Conservation (phyloP, 1,140 invertebrate genomes). For the Ostrea denselamellosa region DNA sequence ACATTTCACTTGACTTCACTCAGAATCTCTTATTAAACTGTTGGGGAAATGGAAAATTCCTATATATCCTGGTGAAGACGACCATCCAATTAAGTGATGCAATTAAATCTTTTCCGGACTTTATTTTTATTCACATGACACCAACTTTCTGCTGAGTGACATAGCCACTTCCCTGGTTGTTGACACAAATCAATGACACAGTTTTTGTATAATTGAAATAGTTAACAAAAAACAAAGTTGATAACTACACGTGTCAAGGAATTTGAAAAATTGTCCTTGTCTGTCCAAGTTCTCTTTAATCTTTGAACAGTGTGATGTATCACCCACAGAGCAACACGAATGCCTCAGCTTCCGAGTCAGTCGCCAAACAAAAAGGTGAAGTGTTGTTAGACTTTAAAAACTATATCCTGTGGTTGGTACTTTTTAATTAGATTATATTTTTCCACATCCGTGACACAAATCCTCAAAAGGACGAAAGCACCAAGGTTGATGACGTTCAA, state of each 20-base stretch:
- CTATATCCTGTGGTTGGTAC: background rate
- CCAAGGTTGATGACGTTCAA: background rate
- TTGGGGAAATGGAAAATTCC: background rate
- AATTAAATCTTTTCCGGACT: background rate
- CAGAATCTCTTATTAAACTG: background rate
- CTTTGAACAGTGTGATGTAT: background rate
- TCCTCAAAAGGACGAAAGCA: background rate
- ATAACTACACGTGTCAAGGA: background rate
- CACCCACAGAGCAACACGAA: background rate
- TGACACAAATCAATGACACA: constrained; percentile 8
- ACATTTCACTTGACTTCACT: background rate
- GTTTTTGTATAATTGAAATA: background rate
- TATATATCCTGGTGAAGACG: background rate
- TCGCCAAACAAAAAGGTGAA: background rate
- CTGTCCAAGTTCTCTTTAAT: background rate
- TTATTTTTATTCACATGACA: background rate
- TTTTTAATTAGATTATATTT: background rate
- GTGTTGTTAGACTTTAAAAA: background rate
- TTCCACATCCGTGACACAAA: constrained; percentile 11
- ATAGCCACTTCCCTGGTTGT: background rate
- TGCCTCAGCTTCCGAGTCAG: background rate
- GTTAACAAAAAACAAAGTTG: background rate
- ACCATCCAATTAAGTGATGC: background rate
- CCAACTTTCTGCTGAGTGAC: background rate
- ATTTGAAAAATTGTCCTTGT: constrained; percentile 10